Evolutionary conservation across 2,888 invertebrate genomes (phyloP).

Genomic region (Agrotis exclamationis): DNA sequence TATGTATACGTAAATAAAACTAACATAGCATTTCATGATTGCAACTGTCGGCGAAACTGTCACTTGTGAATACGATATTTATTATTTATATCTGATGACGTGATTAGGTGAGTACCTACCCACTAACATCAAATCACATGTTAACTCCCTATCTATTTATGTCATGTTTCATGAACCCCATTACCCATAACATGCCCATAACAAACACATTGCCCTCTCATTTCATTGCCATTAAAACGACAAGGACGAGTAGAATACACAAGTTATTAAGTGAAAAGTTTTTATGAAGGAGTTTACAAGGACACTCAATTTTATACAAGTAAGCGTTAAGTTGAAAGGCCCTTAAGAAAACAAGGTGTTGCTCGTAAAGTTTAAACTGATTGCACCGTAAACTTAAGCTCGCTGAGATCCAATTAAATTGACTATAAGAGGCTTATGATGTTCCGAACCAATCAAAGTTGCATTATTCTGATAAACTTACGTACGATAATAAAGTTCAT

Average conservation of each 20-base stretch:
- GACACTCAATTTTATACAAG: slow-evolving; percentile 33
- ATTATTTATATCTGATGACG: not conserved
- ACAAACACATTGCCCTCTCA: not conserved
- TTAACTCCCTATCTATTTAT: not conserved
- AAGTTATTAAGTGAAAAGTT: slow-evolving; percentile 38
- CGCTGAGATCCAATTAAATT: slow-evolving; percentile 77
- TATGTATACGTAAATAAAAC: too few species aligned
- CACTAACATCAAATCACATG: not conserved
- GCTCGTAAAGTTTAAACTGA: slow-evolving; percentile 74
- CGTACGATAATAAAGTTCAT: not conserved
- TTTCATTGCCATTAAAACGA: not conserved
- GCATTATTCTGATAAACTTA: slow-evolving; percentile 11
- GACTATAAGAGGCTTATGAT: slow-evolving; percentile 74
- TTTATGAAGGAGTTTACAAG: slow-evolving; percentile 28
- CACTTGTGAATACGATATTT: not conserved
- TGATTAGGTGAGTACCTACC: too few species aligned
- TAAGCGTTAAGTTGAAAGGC: slow-evolving; percentile 49
- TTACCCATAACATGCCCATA: not conserved
- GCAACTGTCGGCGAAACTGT: too few species aligned
- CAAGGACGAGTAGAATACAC: slow-evolving; percentile 8
- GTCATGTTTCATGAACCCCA: not conserved
- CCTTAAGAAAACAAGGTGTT: slow-evolving; percentile 53
- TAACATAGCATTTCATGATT: too few species aligned
- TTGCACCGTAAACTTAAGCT: slow-evolving; percentile 77
- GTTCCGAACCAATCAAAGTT: slow-evolving; percentile 70